Conservation (phyloP, 2,113 vertebrate genomes). For the Pluvianellus socialis region DNA sequence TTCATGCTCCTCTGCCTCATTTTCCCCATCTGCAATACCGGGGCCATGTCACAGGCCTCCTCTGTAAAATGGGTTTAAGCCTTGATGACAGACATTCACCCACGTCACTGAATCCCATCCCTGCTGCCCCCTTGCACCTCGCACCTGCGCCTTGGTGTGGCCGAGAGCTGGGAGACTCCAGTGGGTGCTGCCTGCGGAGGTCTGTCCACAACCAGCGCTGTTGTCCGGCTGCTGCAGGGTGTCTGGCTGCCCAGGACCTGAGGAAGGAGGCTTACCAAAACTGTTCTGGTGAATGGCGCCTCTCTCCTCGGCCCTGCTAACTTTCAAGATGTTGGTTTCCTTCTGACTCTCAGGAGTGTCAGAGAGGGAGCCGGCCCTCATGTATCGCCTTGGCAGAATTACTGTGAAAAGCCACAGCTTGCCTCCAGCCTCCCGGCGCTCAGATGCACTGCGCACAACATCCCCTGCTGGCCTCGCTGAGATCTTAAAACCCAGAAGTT, state of each 20-base stretch:
- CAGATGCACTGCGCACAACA: not conserved
- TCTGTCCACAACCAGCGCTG: accelerated
- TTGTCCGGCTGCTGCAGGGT: not conserved
- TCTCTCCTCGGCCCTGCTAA: not conserved
- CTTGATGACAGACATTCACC: not conserved
- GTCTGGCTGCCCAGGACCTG: not conserved
- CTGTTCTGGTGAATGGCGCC: accelerated
- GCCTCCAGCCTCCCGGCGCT: accelerated
- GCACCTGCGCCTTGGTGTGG: not conserved
- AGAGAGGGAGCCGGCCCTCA: not conserved
- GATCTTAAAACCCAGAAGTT: not conserved
- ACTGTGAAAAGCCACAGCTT: not conserved
- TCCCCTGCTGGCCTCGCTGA: not conserved
- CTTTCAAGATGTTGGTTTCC: not conserved
- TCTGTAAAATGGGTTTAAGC: not conserved
- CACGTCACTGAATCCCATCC: too few species aligned
- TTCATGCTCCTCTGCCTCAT: not conserved
- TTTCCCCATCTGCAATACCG: not conserved
- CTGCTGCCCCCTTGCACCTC: not conserved
- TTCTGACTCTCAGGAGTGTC: not conserved
- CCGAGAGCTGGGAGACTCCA: accelerated
- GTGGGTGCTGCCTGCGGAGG: accelerated
- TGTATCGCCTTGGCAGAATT: not conserved
- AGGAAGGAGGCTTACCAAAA: not conserved
- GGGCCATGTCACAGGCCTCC: not conserved